Conservation (phyloP, 1,140 invertebrate genomes). For the Lepidotrigona ventralis region DNA sequence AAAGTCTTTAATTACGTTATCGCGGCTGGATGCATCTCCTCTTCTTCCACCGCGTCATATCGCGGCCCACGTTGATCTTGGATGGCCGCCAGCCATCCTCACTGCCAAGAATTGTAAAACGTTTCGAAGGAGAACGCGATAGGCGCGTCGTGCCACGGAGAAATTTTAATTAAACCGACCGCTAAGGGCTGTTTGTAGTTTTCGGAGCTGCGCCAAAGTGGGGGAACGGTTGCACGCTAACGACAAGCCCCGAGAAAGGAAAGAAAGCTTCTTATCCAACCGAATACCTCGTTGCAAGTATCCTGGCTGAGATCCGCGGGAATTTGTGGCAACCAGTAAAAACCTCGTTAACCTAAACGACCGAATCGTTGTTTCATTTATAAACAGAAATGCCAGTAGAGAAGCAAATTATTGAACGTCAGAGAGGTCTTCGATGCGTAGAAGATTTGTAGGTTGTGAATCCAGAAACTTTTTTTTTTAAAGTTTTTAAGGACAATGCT, state of each 20-base stretch:
- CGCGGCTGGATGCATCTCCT: constrained; percentile 68
- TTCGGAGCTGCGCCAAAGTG: constrained; percentile 49
- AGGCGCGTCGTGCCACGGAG: constrained; percentile 51
- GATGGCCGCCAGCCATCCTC: constrained; percentile 67
- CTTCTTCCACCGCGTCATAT: constrained; percentile 62
- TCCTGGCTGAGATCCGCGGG: too few relatives aligned
- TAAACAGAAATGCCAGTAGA: too few relatives aligned
- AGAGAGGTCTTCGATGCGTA: too few relatives aligned
- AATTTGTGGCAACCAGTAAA: too few relatives aligned
- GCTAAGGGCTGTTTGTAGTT: constrained; percentile 62
- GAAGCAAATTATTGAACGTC: too few relatives aligned
- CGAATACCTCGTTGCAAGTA: too few relatives aligned
- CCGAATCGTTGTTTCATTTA: too few relatives aligned
- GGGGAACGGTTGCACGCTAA: constrained; percentile 17
- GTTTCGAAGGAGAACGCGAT: constrained; percentile 33
- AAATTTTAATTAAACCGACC: constrained; percentile 73
- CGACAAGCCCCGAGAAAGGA: background rate
- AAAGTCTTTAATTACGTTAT: constrained; percentile 75
- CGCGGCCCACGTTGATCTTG: constrained; percentile 66
- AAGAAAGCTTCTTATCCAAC: background rate
- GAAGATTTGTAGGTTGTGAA: too few relatives aligned
- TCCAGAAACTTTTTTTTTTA: too few relatives aligned
- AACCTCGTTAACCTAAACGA: too few relatives aligned
- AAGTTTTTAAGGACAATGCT: too few relatives aligned
- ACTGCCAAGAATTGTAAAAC: constrained; percentile 70